Evolutionary conservation across 2,797 vertebrate species (phyloP).

Genomic region (Phalanger gymnotis): DNA sequence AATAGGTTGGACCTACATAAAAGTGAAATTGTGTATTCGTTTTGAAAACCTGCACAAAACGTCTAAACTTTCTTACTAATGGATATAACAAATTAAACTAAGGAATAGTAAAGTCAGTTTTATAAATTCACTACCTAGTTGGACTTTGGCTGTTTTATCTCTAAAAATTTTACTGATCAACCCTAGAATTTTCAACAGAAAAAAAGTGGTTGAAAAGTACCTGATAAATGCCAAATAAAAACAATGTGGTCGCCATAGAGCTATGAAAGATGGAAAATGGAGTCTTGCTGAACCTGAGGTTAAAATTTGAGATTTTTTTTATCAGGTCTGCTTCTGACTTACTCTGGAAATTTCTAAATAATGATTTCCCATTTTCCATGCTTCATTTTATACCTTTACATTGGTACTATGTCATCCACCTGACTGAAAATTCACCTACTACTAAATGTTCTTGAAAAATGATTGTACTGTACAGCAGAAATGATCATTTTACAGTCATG

Average conservation of each 20-base stretch:
- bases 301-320: conserved; percentile 37
- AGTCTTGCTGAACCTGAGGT: not conserved
- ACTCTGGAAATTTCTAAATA: not conserved
- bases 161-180: not conserved
- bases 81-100: not conserved
- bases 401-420: not conserved
- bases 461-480: not conserved
- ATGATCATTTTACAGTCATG: not conserved
- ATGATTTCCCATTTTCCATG: not conserved
- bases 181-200: not conserved
- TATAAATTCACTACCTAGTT: not conserved
- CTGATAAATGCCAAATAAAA: conserved; percentile 37
- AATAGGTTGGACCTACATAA: not conserved
- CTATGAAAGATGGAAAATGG: conserved; percentile 1
- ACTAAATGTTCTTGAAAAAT: conserved; percentile 2
- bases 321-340: not conserved
- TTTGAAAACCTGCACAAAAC: conserved; percentile 11
- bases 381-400: conserved; percentile 19
- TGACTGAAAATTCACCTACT: not conserved
- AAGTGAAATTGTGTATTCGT: not conserved
- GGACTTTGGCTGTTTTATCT: not conserved
- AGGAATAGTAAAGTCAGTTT: conserved; percentile 1
- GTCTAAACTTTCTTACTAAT: no score
- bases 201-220: conserved; percentile 11
- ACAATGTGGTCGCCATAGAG: not conserved